Evolutionary conservation across 2,113 vertebrate genomes (phyloP).

Genomic region (Podarcis cretensis): DNA sequence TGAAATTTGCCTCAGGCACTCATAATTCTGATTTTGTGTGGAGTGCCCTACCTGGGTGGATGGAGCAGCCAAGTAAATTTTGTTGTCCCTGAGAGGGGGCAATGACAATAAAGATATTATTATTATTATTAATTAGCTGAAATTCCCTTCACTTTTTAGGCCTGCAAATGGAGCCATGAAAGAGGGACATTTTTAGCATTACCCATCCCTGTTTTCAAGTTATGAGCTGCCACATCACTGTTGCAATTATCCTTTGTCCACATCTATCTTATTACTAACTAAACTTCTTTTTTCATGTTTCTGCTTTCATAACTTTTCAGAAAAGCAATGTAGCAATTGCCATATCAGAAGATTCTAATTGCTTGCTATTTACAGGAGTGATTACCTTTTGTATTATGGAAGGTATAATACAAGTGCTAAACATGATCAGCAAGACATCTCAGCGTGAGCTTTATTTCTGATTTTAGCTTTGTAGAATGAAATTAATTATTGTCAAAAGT

Average conservation of each 20-base stretch:
- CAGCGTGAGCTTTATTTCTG: background rate
- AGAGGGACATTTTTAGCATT: no score
- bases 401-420: background rate
- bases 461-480: background rate
- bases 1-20: no score
- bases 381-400: background rate
- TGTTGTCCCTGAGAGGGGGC: no score
- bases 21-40: no score
- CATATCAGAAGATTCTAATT: background rate
- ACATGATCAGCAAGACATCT: slow-evolving; percentile 1
- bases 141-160: no score
- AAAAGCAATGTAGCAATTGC: background rate
- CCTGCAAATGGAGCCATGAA: no score
- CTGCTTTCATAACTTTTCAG: background rate
- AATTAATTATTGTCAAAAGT: slow-evolving; percentile 20
- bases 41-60: no score
- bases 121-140: no score
- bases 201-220: background rate
- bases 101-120: no score
- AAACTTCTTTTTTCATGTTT: background rate
- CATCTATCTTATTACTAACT: background rate
- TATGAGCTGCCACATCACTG: background rate
- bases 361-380: slow-evolving; percentile 1
- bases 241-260: background rate
- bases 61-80: no score